Conservation (phyloP, 2,797 vertebrate species). For the Choloepus didactylus region DNA sequence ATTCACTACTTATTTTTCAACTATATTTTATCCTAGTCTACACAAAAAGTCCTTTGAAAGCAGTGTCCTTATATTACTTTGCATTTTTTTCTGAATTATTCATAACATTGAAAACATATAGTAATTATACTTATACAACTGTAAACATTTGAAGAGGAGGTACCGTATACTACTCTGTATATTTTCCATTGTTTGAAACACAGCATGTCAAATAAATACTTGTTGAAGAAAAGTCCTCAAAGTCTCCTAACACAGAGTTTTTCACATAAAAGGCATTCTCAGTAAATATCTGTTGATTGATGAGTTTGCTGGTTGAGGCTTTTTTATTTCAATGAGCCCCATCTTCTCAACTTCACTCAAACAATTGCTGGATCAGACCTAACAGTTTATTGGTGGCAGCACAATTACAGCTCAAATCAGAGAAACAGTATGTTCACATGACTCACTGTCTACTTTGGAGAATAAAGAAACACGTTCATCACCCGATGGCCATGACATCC, state of each 20-base stretch:
- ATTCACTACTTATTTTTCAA: constrained; percentile 2
- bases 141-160: neutral
- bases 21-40: neutral
- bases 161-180: neutral
- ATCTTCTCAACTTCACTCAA: neutral
- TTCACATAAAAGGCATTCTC: neutral
- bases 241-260: neutral
- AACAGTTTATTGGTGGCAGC: neutral
- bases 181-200: neutral
- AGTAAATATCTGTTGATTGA: neutral
- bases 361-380: neutral
- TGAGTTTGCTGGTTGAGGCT: neutral
- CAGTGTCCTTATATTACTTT: neutral
- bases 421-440: neutral
- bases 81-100: constrained; percentile 42
- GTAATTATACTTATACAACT: constrained; percentile 1
- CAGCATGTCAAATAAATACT: neutral
- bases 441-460: neutral
- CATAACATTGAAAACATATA: neutral
- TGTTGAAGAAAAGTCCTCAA: neutral
- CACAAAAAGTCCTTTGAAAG: neutral
- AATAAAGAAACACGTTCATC: neutral
- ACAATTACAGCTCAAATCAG: neutral
- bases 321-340: neutral
- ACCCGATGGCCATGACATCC: no score